These are phyloP conservation scores for Glareola pratincola DNA, from an alignment of 2,113 vertebrate genomes.

Conservation along the genomic window DNA sequence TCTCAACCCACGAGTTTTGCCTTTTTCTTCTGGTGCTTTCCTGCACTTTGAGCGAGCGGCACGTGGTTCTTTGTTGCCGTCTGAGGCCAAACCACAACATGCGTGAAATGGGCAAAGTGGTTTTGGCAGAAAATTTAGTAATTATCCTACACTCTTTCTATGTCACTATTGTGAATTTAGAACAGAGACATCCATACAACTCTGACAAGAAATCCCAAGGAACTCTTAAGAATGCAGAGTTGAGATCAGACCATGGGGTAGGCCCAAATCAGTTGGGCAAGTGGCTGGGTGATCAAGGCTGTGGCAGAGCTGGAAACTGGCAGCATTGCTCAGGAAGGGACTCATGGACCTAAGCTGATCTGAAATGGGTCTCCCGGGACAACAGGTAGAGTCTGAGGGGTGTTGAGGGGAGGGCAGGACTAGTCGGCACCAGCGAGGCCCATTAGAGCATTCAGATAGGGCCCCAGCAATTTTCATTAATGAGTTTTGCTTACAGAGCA, in stretches of 20 bases:
- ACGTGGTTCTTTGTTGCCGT: no score
- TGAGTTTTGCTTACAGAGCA: background rate
- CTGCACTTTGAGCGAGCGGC: no score
- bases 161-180: background rate
- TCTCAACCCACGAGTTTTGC: no score
- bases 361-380: background rate
- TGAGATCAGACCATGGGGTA: background rate
- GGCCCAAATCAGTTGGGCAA: background rate
- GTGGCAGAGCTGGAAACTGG: background rate
- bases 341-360: background rate
- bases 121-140: no score
- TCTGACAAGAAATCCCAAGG: background rate
- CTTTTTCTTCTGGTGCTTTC: no score
- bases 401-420: fast-evolving
- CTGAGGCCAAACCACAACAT: no score
- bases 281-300: background rate
- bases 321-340: background rate
- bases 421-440: background rate
- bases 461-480: background rate
- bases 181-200: background rate
- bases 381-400: background rate
- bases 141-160: no score
- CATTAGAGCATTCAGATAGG: background rate
- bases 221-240: background rate
- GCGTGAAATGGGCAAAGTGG: no score